Base-by-base conservation (phyloP, 2,113 vertebrate genomes). In the Pseudopipra pipra region DNA sequence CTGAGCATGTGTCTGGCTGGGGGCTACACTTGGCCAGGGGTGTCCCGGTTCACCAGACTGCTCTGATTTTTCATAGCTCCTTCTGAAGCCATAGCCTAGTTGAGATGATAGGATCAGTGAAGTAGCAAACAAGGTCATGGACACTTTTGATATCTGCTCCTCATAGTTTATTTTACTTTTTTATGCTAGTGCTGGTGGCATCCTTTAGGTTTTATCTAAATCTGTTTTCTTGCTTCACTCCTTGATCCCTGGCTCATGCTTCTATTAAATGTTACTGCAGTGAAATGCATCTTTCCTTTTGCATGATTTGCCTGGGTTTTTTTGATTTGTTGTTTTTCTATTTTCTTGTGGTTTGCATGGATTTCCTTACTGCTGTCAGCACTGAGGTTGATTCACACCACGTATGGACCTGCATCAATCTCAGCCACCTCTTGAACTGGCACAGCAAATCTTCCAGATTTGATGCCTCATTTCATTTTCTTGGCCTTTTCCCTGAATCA, bases 261-360 rank as follows among this genome's bases (percentile, higher is more conserved):
- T 91, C 90, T 83, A 81, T 93, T 90, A 75, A 92, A 88, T 39
- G 22, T 86, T 88, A 41, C 31, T 78, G 79, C 8, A 21, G 4
- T 8, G 19, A 93, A 80, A 33, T 23, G 3, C 2, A 3, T 72
- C 43, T 79, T 16, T 89, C 66, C 55, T 89, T 14, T 58, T 83
- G 51, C 37, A n/a, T 81, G 30, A 33, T 84, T 67, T 93, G 24
- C 30, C 4, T 59, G 55, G 11, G 0, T 11, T 15, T 2, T 39
- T 73, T 72, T 65, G 5, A 51, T 51, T 27, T 51, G 14, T 27
- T 51, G 14, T 15, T 51, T 8, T 27, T 68, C 78, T 85, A 21
- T 79, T 91, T 89, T 56, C 31, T n/a, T 83, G 37, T 49, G 51
- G 16, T 81, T 88, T 92, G 33, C 44, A 39, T 30, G 9, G 28